phyloP scores from a whole-genome alignment of 2,888 invertebrate species.

The Choristoneura rosaceana region DNA sequence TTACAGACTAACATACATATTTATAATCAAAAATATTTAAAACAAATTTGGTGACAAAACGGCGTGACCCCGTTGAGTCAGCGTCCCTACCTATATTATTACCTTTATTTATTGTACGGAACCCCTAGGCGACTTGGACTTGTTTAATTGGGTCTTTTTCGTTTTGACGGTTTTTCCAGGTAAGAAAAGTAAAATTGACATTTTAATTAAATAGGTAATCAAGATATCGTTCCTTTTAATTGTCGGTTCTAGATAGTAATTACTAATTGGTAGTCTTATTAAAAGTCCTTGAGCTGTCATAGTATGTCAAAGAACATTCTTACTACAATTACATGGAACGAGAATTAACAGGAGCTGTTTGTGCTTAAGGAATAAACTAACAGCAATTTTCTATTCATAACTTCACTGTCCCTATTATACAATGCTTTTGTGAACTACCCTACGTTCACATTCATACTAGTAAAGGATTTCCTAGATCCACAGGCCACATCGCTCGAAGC shows the following conservation, averaged over 20 bases:
- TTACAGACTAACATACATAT: too few relatives aligned
- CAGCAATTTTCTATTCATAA: conserved; percentile 37
- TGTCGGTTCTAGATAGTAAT: conserved; percentile 25
- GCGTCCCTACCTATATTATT: too few relatives aligned
- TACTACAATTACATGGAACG: conserved; percentile 10
- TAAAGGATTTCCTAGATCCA: too few relatives aligned
- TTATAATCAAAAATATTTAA: too few relatives aligned
- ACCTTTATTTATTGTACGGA: too few relatives aligned
- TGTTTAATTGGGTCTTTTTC: background rate
- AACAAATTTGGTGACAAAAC: too few relatives aligned
- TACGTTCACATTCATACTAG: too few relatives aligned
- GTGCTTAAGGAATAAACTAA: conserved; percentile 41
- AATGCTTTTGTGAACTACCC: too few relatives aligned
- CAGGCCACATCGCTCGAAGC: too few relatives aligned
- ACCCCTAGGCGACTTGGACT: background rate
- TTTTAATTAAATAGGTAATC: conserved; percentile 32
- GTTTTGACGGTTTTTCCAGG: background rate
- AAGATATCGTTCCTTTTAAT: conserved; percentile 29
- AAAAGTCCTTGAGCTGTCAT: conserved; percentile 51
- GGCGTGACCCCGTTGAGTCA: too few relatives aligned
- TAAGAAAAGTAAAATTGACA: conserved; percentile 5
- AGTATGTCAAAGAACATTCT: conserved; percentile 48
- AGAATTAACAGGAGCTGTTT: conserved; percentile 36
- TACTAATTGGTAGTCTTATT: conserved; percentile 45
- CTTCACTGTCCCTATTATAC: too few relatives aligned